Evolutionary conservation across 2,888 invertebrate species (phyloP).

Genomic region (Himalopsyche tibetana): DNA sequence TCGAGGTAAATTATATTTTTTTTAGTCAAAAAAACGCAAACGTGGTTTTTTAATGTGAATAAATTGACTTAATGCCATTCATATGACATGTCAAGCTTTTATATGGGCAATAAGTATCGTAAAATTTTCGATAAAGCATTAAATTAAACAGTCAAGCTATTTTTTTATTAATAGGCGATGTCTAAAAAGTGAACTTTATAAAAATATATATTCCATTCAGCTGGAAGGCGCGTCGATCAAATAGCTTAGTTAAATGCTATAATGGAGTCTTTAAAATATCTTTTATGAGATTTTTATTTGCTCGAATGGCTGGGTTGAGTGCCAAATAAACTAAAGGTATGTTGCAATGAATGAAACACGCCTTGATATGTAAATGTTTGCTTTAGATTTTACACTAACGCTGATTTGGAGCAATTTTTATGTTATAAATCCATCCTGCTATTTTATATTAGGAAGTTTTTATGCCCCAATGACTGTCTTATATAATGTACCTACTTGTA

Average conservation of each 20-base stretch:
- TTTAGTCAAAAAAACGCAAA: background rate
- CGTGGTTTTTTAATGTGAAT: slow-evolving; percentile 15
- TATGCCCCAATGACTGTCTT: slow-evolving; percentile 21
- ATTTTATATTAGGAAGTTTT: slow-evolving; percentile 6
- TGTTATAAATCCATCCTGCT: background rate
- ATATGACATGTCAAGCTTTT: slow-evolving; percentile 27
- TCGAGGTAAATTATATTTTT: background rate
- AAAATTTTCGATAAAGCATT: slow-evolving; percentile 44
- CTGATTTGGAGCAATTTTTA: slow-evolving; percentile 32
- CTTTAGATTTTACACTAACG: slow-evolving; percentile 19
- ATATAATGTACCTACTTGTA: background rate
- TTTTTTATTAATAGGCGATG: background rate
- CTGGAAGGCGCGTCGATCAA: slow-evolving; percentile 11
- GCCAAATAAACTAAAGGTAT: slow-evolving; percentile 32
- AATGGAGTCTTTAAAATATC: slow-evolving; percentile 36
- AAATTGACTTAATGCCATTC: slow-evolving; percentile 13
- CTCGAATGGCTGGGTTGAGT: slow-evolving; percentile 31
- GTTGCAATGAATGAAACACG: slow-evolving; percentile 40
- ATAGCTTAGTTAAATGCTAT: slow-evolving; percentile 32
- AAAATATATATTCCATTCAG: background rate
- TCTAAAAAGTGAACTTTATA: background rate
- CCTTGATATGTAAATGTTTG: slow-evolving; percentile 43
- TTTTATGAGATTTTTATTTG: slow-evolving; percentile 40
- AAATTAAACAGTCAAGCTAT: slow-evolving; percentile 7
- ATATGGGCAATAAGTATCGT: slow-evolving; percentile 33